Conservation (phyloP, 35 echinoderm and acorn worm species). For the Stichopus chloronotus region DNA sequence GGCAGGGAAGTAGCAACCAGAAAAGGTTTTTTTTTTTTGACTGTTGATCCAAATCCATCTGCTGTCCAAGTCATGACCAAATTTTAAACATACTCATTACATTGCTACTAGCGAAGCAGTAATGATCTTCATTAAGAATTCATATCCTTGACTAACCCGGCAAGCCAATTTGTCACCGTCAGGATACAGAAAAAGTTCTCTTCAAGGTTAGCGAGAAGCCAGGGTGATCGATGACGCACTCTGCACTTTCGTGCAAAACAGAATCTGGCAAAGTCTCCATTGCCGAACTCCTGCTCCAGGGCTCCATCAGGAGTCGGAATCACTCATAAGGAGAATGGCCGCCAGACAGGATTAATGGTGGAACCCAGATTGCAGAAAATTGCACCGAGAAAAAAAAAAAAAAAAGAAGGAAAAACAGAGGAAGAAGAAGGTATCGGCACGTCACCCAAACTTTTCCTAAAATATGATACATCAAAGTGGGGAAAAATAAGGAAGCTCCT, state of each 20-base stretch:
- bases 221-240: background rate
- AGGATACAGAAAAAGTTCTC: slow-evolving; percentile 14
- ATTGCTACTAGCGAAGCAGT: background rate
- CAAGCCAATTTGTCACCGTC: slow-evolving; percentile 20
- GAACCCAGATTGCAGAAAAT: background rate
- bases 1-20: too few relatives aligned
- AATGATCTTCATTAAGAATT: slow-evolving; percentile 16
- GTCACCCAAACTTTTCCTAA: too few relatives aligned
- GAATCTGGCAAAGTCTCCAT: too few relatives aligned
- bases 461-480: too few relatives aligned
- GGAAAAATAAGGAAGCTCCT: too few relatives aligned
- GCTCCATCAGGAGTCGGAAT: background rate
- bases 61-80: too few relatives aligned
- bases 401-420: too few relatives aligned
- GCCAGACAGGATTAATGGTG: slow-evolving; percentile 29
- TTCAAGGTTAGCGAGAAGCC: slow-evolving; percentile 20
- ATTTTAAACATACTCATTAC: background rate
- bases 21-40: too few relatives aligned
- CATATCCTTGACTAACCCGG: background rate
- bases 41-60: too few relatives aligned
- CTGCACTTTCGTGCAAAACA: background rate
- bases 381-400: background rate
- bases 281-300: background rate
- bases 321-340: background rate
- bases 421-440: too few relatives aligned